A percentile compares a stretch with the other conserved stretches of the same genome.
These are phyloP conservation scores for Drosophila stalkeri DNA, from an alignment of 2,888 invertebrate species.

Conservation along the genomic window DNA sequence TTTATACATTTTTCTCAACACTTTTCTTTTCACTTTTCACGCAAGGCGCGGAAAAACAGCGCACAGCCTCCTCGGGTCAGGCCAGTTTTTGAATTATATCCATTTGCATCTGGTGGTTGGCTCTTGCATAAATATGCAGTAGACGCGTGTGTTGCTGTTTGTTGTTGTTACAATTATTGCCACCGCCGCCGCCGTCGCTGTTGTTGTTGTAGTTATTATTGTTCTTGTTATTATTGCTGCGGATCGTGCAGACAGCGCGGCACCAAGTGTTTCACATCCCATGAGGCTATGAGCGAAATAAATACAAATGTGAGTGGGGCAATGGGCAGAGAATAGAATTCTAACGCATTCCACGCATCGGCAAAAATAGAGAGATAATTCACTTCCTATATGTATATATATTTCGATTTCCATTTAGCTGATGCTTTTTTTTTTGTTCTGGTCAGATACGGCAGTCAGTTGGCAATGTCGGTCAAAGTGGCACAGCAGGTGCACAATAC, in stretches of 20 bases:
- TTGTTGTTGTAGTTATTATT: conserved; percentile 27
- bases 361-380: conserved; percentile 20
- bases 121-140: conserved; percentile 68
- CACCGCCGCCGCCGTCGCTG: conserved; percentile 23
- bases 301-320: conserved; percentile 27
- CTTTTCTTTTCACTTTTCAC: conserved; percentile 68
- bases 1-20: conserved; percentile 71
- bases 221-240: conserved; percentile 51
- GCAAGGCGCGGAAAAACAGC: conserved; percentile 70
- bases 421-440: not conserved
- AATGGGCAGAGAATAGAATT: conserved; percentile 11
- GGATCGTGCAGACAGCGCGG: conserved; percentile 74
- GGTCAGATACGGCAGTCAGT: not conserved
- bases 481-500: conserved; percentile 24
- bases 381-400: conserved; percentile 18
- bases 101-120: conserved; percentile 65
- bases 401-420: not conserved
- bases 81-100: conserved; percentile 40
- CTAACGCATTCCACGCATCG: conserved; percentile 34
- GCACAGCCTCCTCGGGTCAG: conserved; percentile 43
- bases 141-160: conserved; percentile 42
- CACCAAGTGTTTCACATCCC: conserved; percentile 78
- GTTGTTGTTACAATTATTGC: conserved; percentile 68
- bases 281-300: conserved; percentile 46
- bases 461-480: conserved; percentile 23